Base-by-base conservation (phyloP, 2,113 vertebrate species). In the Sceloporus tristichus region DNA sequence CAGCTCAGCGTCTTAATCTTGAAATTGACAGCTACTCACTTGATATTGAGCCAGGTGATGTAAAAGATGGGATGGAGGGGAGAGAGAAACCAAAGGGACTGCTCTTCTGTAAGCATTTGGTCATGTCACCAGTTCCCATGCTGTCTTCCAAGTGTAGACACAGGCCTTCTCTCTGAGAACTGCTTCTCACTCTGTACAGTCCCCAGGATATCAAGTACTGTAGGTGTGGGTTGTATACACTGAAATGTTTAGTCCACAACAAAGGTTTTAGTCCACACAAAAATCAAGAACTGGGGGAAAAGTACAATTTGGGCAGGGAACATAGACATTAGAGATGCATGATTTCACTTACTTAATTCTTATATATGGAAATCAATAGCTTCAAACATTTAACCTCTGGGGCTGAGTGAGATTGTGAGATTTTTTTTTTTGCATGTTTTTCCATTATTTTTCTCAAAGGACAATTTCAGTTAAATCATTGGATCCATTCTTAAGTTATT, bases 11-110 rank as follows among this genome's bases (percentile, higher is more conserved):
- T 1, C 96, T 98, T 79, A 95, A 97, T 93, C 94, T 99, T 90
- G 94, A 98, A 90, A 98, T 99, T n/a, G 98, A 99, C 95, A 97
- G 96, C 78, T 95, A 93, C 88, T 98, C 98, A 3, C 97, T 99
- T 91, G 97, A 98, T 85, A 90, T 98, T 2, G 98, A 98, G 85
- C 96, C 98, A 96, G 98, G 98, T 99, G 97, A 97, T 94, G 75
- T 0, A 84, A 16, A 3, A 0, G 82, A 82, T 79, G 5, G 65
- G 66, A 0, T 0, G 6, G 3, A 1, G 23, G 70, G 84, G 21
- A 25, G 40, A 73, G 83, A 91, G 9, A 34, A 40, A 27, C 11
- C 1, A 6, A 38, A 54, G 29, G 87, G 62, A 21, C 56, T 74
- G 42, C 5, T 86, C 76, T 85, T 74, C 62, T n/a, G 18, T 4